Percentiles rank a stretch among this genome's conserved stretches.
phyloP scores from a whole-genome alignment of 2,888 invertebrate species.

The Folsomia candida region DNA sequence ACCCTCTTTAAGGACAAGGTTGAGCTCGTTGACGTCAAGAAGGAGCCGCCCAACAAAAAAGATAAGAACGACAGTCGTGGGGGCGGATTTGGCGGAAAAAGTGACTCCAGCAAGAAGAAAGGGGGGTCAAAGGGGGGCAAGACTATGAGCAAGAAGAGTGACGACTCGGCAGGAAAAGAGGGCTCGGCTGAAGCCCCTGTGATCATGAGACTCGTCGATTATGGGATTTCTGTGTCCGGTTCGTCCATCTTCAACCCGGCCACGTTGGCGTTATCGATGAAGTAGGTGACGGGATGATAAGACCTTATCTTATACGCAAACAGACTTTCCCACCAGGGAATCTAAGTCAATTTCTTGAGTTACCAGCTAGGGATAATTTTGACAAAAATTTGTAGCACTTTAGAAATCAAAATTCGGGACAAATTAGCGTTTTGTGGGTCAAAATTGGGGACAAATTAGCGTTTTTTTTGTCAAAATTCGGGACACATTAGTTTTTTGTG shows the following conservation, averaged over 20 bases:
- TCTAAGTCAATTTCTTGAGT: too few relatives aligned
- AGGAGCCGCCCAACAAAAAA: conserved; percentile 20
- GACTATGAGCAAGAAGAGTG: neutral
- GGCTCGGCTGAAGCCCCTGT: neutral
- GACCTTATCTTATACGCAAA: neutral
- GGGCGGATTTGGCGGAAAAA: too few relatives aligned
- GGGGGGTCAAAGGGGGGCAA: neutral
- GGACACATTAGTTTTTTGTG: too few relatives aligned
- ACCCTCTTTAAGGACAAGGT: conserved; percentile 19
- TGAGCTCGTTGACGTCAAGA: conserved; percentile 31
- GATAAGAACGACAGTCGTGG: conserved; percentile 19
- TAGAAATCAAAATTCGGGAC: too few relatives aligned
- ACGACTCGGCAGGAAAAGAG: neutral
- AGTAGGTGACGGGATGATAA: neutral
- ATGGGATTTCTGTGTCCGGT: neutral
- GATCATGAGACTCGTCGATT: neutral
- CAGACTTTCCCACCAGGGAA: too few relatives aligned
- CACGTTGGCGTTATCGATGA: neutral
- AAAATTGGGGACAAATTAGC: too few relatives aligned
- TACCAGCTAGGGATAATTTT: too few relatives aligned
- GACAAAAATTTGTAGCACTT: too few relatives aligned
- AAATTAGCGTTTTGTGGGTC: too few relatives aligned
- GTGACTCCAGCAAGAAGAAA: neutral
- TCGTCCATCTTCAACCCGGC: neutral
- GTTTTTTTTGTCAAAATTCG: too few relatives aligned